Percentiles rank a stretch among this genome's conserved stretches.
These are phyloP conservation scores for Capromys pilorides DNA, from an alignment of 2,797 vertebrate genomes.

Conservation along the genomic window DNA sequence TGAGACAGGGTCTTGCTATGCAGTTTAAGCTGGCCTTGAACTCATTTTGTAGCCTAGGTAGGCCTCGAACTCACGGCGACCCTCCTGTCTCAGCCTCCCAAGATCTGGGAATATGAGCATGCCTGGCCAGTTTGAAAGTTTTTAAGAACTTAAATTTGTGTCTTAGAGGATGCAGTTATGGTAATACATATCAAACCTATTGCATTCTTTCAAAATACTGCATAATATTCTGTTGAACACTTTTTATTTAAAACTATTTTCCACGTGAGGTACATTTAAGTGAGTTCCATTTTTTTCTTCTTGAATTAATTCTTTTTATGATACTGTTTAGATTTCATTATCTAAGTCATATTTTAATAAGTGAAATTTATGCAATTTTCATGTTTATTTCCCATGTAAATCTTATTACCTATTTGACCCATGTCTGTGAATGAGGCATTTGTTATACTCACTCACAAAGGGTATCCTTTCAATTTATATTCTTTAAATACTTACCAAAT, in stretches of 20 bases:
- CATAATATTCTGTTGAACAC: not conserved
- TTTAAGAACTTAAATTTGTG: constrained; percentile 16
- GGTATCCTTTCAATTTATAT: not conserved
- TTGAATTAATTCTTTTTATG: constrained; percentile 45
- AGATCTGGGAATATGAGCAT: no score
- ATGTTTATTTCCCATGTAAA: not conserved
- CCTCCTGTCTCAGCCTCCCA: no score
- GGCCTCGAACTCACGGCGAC: no score
- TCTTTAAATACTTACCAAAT: not conserved
- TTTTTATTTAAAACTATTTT: constrained; percentile 44
- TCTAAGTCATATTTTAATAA: not conserved
- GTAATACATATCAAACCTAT: not conserved
- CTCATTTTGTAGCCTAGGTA: no score
- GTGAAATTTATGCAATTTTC: constrained; percentile 19
- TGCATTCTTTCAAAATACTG: not conserved
- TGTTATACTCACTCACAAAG: constrained; percentile 4
- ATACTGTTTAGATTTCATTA: not conserved
- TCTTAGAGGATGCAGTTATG: constrained; percentile 13
- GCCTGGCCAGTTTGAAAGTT: not conserved
- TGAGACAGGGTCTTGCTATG: no score
- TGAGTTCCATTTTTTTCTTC: constrained; percentile 6
- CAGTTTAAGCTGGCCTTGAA: no score
- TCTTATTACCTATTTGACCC: not conserved
- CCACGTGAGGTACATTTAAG: not conserved
- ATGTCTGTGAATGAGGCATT: not conserved